Evolutionary conservation across 2,888 invertebrate genomes (phyloP), one percentile per base, ranked within the genome.

Genomic region (Lysandra coridon): DNA sequence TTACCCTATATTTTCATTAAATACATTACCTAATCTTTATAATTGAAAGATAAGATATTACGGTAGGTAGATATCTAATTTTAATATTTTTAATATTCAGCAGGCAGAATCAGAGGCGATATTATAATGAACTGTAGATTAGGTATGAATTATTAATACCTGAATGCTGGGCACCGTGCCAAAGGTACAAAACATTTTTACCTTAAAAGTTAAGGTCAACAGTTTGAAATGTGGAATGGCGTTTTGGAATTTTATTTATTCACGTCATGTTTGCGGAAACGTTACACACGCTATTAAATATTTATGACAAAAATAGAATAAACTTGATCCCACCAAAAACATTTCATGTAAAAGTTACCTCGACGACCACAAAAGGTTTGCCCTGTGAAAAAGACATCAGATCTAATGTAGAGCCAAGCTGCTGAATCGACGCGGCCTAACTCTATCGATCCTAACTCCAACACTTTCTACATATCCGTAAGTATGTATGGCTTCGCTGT

Each of bases 111-210:
- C 12, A 37, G 6, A 64, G 33, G 69, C 33, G 0, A 37, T 37
- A 10, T 33, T 37, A 10, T 33, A 69, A 69, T 69, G 69, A 37
- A 33, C 69, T 69, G 33, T 69, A 69, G 14, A 69, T 69, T 69
- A 37, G 4, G 12, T 49, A 75, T 75, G 44, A 75, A 75, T 23
- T 75, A 12, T 75, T 75, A 75, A 49, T 49, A 75, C 23, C 44
- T 75, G n/a, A 75, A 75, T 40, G 44, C 40, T 23, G 75, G 75
- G 75, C 75, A 49, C 17, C 44, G 44, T 49, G 75, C 75, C 75
- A 75, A 75, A 49, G 12, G 75, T 49, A 10, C 37, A 6, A 74
- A 74, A 74, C 3, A 74, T 23, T 75, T 57, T 75, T 75, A 30
- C 75, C 49, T 74, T 49, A 49, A 30, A 75, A 75, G 23, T 49